Base-by-base conservation (phyloP, 2,113 vertebrate genomes). In the Catharus bicknelli region DNA sequence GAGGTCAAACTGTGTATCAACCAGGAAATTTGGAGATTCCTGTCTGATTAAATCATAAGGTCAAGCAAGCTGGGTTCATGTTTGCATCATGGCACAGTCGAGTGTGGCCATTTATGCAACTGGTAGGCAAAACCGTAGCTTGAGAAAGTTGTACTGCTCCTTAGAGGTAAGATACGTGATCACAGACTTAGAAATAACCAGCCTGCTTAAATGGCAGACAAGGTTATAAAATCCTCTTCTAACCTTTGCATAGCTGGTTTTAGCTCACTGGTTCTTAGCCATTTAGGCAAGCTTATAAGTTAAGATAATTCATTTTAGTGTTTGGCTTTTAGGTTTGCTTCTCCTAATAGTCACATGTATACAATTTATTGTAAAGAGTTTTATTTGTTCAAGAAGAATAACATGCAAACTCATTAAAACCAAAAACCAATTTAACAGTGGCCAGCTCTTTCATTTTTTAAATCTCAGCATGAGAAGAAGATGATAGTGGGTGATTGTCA, bases 1-100 rank as follows among this genome's bases (percentile, higher is more conserved):
- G 27, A 66, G 57, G 43, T 55, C 40, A 15, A 40, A 18, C 26
- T 7, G 5, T 1, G 0, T 54, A 14, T 84, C 4, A 3, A 0
- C n/a, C 21, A 27, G 61, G 26, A 74, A 58, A 40, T 84, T 27
- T 36, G 29, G 11, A 51, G 50, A 40, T 30, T 9, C 16, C 22
- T 32, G 9, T 77, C 30, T 30, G 26, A 62, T 74, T 42, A 30
- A 20, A 53, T 61, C 4, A 0, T 73, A 43, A 81, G 10, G 74
- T 18, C 16, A 68, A 61, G 61, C 7, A 70, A 61, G 14, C 32
- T 22, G 47, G 27, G 29, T 45, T 90, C 10, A 1, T 62, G 9
- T 67, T 81, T 75, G 6, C 17, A 11, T 50, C 27, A 13, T 43
- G n/a, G 13, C 51, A 36, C 7, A 58, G 57, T 54, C 69, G 62